phyloP scores from a whole-genome alignment of 2,113 vertebrate species.

The Cromileptes altivelis region DNA sequence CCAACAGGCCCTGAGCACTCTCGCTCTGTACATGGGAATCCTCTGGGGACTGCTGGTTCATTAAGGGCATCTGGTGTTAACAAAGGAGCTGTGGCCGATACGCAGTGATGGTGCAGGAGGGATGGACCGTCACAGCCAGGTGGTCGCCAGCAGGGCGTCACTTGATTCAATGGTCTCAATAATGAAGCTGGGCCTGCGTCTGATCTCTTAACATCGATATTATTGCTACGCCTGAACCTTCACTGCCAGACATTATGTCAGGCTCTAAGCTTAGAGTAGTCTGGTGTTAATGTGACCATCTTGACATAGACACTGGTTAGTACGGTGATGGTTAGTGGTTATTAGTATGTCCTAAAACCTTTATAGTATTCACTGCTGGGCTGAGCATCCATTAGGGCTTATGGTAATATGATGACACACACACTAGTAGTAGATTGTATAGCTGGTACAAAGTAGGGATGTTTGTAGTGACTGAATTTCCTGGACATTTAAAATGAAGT shows the following conservation, averaged over 20 bases:
- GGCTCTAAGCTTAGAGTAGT: slow-evolving; percentile 5
- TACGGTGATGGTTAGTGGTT: neutral
- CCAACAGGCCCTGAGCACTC: slow-evolving; percentile 31
- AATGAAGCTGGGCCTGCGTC: slow-evolving; percentile 46
- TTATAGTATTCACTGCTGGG: neutral
- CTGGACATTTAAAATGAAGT: no score
- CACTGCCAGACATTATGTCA: neutral
- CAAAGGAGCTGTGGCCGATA: slow-evolving; percentile 74
- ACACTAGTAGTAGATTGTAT: neutral
- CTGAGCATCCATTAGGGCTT: neutral
- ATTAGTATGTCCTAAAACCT: slow-evolving; percentile 2
- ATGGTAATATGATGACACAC: neutral
- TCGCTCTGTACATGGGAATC: slow-evolving; percentile 44
- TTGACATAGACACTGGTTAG: neutral
- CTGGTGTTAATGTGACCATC: slow-evolving; percentile 22
- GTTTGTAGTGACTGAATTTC: no score
- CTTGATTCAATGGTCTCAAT: slow-evolving; percentile 55
- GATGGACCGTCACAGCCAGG: slow-evolving; percentile 71
- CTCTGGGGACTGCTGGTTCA: slow-evolving; percentile 67
- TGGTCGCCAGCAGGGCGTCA: slow-evolving; percentile 78
- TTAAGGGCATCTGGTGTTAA: slow-evolving; percentile 82
- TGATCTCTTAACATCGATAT: slow-evolving; percentile 48
- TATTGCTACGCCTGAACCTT: slow-evolving; percentile 16
- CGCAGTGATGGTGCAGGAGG: slow-evolving; percentile 67
- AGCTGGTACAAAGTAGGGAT: neutral